These are phyloP conservation scores for Temnopleurus reevesii DNA, from an alignment of 53 echinoderm and acorn worm species.

Conservation along the genomic window DNA sequence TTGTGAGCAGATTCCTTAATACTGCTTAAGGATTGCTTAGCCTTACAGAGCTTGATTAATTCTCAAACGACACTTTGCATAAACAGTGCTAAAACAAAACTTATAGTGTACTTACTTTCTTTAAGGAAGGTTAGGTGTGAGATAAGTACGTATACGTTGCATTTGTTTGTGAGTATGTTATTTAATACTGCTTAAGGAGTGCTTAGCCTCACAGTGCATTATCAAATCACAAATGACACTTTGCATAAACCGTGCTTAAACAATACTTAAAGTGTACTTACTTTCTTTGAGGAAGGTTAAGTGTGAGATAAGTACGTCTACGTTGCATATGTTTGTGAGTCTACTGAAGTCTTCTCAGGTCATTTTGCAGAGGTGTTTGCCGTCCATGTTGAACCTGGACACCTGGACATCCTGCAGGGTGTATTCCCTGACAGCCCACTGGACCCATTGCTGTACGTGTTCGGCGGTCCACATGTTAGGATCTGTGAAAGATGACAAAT, in stretches of 20 bases:
- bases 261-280: too few species aligned
- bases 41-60: too few species aligned
- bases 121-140: background rate
- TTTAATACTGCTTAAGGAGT: too few species aligned
- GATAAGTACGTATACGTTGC: slow-evolving; percentile 64
- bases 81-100: too few species aligned
- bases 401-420: slow-evolving; percentile 85
- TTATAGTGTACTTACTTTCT: too few species aligned
- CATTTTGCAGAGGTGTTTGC: slow-evolving; percentile 96
- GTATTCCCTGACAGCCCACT: slow-evolving; percentile 96
- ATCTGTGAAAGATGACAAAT: slow-evolving; percentile 54
- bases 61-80: too few species aligned
- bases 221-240: too few species aligned
- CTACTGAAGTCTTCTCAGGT: slow-evolving; percentile 88
- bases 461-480: slow-evolving; percentile 97
- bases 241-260: too few species aligned
- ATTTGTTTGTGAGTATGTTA: slow-evolving; percentile 6
- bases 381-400: slow-evolving; percentile 90
- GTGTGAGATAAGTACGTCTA: slow-evolving; percentile 94
- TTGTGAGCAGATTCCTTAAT: too few species aligned
- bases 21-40: too few species aligned
- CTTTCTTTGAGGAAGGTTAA: slow-evolving; percentile 98
- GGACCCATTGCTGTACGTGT: slow-evolving; percentile 98
- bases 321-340: slow-evolving; percentile 85
- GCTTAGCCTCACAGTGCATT: too few species aligned